A percentile compares a stretch with the other conserved stretches of the same genome.
Conservation (phyloP, 2,888 invertebrate species). For the Drosophila demipolita region DNA sequence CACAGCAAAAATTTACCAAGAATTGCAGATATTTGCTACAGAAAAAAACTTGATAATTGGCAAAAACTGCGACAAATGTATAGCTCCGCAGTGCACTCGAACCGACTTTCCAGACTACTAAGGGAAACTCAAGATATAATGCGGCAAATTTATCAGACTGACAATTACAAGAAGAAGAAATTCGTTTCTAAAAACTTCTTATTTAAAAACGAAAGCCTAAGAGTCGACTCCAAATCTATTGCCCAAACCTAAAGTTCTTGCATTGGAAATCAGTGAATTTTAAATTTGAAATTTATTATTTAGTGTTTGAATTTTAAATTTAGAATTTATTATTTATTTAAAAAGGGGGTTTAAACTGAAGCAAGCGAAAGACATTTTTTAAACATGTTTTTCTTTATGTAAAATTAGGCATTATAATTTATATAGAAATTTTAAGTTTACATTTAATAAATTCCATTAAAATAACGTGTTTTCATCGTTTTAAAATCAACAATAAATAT, state of each 20-base stretch:
- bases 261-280: neutral
- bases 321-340: too few species aligned
- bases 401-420: too few species aligned
- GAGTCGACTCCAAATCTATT: neutral
- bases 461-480: neutral
- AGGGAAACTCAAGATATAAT: neutral
- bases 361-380: too few species aligned
- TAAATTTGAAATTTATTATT: too few species aligned
- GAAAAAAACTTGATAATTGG: slow-evolving; percentile 51
- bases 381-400: too few species aligned
- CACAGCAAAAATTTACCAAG: slow-evolving; percentile 24
- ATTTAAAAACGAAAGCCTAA: neutral
- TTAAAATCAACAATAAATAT: neutral
- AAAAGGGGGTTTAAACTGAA: too few species aligned
- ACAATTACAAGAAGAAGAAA: neutral
- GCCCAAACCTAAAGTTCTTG: neutral
- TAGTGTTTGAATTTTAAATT: too few species aligned
- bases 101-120: slow-evolving; percentile 6
- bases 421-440: neutral
- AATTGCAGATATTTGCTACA: neutral
- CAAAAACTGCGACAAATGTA: slow-evolving; percentile 50
- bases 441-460: neutral
- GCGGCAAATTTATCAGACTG: neutral
- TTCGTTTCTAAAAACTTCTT: slow-evolving; percentile 6
- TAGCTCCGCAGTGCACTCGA: slow-evolving; percentile 37